phyloP scores from a whole-genome alignment of 2,888 invertebrate species.

The Andrena fulva region DNA sequence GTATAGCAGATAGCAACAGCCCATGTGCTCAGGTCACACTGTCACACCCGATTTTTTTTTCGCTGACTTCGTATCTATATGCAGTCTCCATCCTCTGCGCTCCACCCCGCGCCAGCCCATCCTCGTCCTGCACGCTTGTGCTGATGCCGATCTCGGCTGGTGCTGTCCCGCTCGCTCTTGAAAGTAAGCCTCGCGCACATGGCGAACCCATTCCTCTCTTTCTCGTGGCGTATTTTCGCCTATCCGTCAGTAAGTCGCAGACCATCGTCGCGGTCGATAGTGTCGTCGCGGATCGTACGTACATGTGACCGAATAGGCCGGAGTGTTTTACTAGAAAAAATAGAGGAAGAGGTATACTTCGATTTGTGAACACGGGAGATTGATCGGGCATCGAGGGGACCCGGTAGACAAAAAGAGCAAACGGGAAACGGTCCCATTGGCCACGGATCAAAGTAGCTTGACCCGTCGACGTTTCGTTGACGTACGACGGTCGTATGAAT shows the following conservation, averaged over 20 bases:
- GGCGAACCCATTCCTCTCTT: conserved; percentile 55
- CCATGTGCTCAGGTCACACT: neutral
- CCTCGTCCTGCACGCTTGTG: neutral
- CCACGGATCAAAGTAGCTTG: conserved; percentile 23
- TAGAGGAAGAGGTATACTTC: conserved; percentile 6
- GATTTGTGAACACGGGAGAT: conserved; percentile 25
- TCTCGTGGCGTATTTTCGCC: conserved; percentile 52
- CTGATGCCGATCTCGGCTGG: neutral
- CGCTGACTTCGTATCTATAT: neutral
- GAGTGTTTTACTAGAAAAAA: conserved; percentile 5
- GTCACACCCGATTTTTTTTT: neutral
- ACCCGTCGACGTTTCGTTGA: neutral
- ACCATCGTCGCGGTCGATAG: conserved; percentile 56
- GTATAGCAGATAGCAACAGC: no score
- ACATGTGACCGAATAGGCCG: conserved; percentile 40
- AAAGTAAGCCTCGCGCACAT: conserved; percentile 20
- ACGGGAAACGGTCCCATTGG: conserved; percentile 8
- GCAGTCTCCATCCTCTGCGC: neutral
- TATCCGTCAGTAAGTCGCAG: conserved; percentile 65
- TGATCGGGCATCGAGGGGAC: conserved; percentile 10
- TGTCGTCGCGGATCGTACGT: conserved; percentile 20
- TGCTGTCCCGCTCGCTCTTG: neutral
- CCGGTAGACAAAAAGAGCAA: conserved; percentile 12
- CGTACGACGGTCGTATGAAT: neutral
- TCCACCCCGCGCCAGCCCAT: neutral